A percentile compares a stretch with the other conserved stretches of the same genome.
phyloP scores from a whole-genome alignment of 64 coral and sea anemone genomes.

The Stichodactyla mertensii region DNA sequence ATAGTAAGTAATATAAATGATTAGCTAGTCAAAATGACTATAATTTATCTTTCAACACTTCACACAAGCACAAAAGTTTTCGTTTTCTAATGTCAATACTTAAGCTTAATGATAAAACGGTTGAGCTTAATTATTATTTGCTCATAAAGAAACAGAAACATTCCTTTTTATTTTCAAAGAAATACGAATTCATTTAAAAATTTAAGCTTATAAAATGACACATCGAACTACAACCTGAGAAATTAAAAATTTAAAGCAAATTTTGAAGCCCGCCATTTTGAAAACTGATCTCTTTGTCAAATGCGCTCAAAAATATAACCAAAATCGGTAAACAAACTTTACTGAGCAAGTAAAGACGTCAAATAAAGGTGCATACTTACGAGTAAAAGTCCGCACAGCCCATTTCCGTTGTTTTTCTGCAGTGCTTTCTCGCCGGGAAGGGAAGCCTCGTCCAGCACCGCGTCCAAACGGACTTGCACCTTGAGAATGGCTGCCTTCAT shows the following conservation, averaged over 20 bases:
- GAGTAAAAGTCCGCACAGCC: conserved; percentile 3
- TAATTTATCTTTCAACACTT: too few species aligned
- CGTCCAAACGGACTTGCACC: not conserved
- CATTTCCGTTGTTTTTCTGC: conserved; percentile 22
- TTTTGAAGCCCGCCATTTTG: not conserved
- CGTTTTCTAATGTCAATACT: too few species aligned
- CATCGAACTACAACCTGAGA: not conserved
- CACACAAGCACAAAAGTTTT: too few species aligned
- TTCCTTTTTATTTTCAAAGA: too few species aligned
- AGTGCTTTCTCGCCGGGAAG: not conserved
- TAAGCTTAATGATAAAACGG: too few species aligned
- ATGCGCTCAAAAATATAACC: not conserved
- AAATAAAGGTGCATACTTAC: not conserved
- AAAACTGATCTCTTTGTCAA: not conserved
- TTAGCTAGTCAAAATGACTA: too few species aligned
- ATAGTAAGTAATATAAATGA: too few species aligned
- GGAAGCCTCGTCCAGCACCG: not conserved
- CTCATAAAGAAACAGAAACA: too few species aligned
- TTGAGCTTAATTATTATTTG: too few species aligned
- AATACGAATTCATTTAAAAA: not conserved
- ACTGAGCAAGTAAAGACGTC: not conserved
- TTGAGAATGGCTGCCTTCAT: not conserved
- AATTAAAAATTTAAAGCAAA: not conserved
- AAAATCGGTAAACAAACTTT: not conserved
- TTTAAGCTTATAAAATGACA: not conserved